These are phyloP conservation scores for Perodicticus potto DNA, from an alignment of 2,797 vertebrate genomes.

Conservation along the genomic window DNA sequence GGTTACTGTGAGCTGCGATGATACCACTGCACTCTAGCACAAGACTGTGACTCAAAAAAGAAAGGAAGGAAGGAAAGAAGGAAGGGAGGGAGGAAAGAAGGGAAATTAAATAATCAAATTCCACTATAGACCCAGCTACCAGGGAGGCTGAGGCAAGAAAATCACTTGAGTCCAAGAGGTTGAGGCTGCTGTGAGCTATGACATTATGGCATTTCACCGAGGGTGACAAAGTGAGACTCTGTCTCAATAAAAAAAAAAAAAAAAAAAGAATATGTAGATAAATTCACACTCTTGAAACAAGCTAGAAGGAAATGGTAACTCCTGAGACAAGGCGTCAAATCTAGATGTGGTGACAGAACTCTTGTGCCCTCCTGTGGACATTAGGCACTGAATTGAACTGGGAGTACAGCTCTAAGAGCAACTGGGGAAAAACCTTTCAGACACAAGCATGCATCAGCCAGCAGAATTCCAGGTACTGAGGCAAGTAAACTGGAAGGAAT, in stretches of 20 bases:
- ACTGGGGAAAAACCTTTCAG: not conserved
- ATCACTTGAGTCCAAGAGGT: too few species aligned
- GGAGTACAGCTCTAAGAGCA: not conserved
- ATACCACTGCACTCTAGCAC: not conserved
- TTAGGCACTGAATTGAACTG: accelerated
- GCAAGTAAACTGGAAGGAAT: not conserved
- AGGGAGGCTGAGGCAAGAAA: too few species aligned
- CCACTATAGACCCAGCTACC: not conserved
- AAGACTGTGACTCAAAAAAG: not conserved
- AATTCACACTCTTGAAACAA: not conserved
- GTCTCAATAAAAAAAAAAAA: too few species aligned
- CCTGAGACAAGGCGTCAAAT: not conserved
- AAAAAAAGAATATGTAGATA: not conserved
- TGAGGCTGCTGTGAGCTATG: too few species aligned
- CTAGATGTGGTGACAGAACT: not conserved
- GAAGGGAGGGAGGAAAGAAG: too few species aligned
- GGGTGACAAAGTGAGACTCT: too few species aligned
- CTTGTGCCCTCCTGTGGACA: not conserved
- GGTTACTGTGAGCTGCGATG: too few species aligned
- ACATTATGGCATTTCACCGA: too few species aligned
- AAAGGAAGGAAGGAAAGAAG: too few species aligned
- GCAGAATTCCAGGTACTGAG: not conserved
- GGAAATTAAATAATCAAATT: not conserved
- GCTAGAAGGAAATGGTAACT: not conserved
- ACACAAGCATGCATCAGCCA: accelerated